Base-by-base conservation (phyloP, 2,113 vertebrate species). In the Microcebus jonahi region DNA sequence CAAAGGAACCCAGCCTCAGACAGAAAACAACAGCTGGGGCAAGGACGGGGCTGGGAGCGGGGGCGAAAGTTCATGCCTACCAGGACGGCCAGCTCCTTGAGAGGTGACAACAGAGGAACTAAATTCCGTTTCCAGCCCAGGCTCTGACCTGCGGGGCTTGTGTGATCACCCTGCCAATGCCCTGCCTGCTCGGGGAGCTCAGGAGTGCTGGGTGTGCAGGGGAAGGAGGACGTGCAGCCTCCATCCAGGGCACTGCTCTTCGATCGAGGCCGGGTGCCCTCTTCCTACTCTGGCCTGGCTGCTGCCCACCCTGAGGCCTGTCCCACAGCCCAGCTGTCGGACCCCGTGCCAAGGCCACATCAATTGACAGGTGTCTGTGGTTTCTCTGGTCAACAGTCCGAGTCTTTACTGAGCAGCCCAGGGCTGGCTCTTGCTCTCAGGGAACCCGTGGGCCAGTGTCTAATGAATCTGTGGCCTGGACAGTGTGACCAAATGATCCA, bases 1-100 rank as follows among this genome's bases (percentile, higher is more conserved):
- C n/a, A 36, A 68, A 59, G 59, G 45, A 94, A n/a, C 53, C 53
- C 45, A 23, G 68, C 31, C 48, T 36, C 81, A 81, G 82, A 83
- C 34, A 50, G 88, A 91, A 96, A 97, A 89, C 73, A 88, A 88
- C 88, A 94, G 67, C 90, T 79, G 70, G 79, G 65, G 71, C 68
- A 20, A 83, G 67, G 39, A 34, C 81, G 12, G 88, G 57, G 81
- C 68, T 36, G 20, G 9, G 17, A 48, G 23, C 59, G 45, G 39
- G 86, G 53, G 31, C 9, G 0, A 59, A 75, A 86, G 83, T 93
- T 68, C 93, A 90, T 63, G 31, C 39, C 83, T 20, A 1, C 2
- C 42, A 42, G 50, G 83, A n/a, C 55, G 61, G 77, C 34, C 88
- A 23, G 34, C 20, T 34, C 73, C 53, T 61, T 25, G 75, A 87